phyloP scores from a whole-genome alignment of 2,113 vertebrate genomes.

The Antechinus stuartii region DNA sequence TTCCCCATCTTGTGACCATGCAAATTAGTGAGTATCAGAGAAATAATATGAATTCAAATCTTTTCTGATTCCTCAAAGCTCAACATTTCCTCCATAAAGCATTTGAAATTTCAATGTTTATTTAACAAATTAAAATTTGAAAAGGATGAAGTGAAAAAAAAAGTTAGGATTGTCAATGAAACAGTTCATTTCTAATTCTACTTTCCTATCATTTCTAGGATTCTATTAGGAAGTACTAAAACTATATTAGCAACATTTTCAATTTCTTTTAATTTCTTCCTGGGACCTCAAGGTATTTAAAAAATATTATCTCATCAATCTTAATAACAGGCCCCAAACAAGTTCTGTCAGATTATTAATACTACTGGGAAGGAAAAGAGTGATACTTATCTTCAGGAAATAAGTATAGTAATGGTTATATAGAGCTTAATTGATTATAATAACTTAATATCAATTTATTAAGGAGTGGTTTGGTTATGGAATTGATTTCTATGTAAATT shows the following conservation, averaged over 20 bases:
- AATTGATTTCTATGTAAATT: slow-evolving; percentile 54
- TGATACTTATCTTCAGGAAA: neutral
- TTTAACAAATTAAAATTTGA: neutral
- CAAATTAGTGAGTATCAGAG: neutral
- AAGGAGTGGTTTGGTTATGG: slow-evolving; percentile 60
- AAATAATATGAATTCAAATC: neutral
- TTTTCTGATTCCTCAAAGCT: neutral
- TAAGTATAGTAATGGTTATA: slow-evolving; percentile 2
- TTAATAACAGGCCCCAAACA: slow-evolving; percentile 38
- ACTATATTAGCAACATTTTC: slow-evolving; percentile 20
- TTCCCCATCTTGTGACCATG: neutral
- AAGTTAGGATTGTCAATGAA: slow-evolving; percentile 25
- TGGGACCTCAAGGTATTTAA: slow-evolving; percentile 5
- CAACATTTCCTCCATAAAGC: neutral
- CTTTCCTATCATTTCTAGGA: slow-evolving; percentile 21
- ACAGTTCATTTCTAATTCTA: slow-evolving; percentile 20
- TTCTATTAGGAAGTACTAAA: slow-evolving; percentile 28
- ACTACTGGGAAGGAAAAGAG: slow-evolving; percentile 17
- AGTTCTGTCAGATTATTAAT: slow-evolving; percentile 1
- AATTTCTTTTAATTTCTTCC: slow-evolving; percentile 45
- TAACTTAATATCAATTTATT: slow-evolving; percentile 65
- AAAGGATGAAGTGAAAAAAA: neutral
- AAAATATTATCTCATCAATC: slow-evolving; percentile 47
- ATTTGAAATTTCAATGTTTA: neutral
- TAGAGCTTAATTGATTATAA: slow-evolving; percentile 65